Base-by-base conservation (phyloP, 1,140 invertebrate genomes). In the Drosophila setifemur region DNA sequence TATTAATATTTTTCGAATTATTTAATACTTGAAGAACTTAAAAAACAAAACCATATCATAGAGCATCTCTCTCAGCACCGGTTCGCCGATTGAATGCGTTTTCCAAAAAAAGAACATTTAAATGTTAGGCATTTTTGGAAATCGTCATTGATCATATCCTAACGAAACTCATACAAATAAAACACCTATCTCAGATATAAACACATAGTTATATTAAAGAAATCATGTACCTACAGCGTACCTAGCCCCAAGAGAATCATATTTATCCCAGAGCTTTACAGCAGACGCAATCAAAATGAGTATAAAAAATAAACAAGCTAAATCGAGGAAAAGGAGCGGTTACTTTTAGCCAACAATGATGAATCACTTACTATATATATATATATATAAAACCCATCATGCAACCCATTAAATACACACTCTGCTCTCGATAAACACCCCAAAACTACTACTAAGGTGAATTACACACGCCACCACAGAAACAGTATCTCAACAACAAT, bases 401-500 rank as follows among this genome's bases (percentile, higher is more conserved):
- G 8, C 31, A 37, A 31, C 21, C 33, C 61, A 64, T 64, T 23
- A 25, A 25, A 64, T 35, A 25, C 16, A 68, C 33, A 58, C 61
- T 18, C 7, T 55, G 21, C 14, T 39, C 23, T 26, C 19, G 26
- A 16, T 39, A 26, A 5, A 40, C 40, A 19, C 50, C 21, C 18
- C 63, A 85, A 79, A 85, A 85, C 79, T 85, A 85, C 79, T 85
- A 85, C 79, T 85, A 85, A 85, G 79, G 79, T 75, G 50, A 72
- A 85, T 70, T 39, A 77, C 21, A 57, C 60, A 47, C 18, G 26
- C 21, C 21, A 57, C 42, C n/a, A 11, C 37, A 37, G 16, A 40
- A 39, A 48, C 18, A 60, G 14, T 11, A n/a, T 57, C 42, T 11
- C 8, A 43, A 9, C 14, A 53, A 40, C 29, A 29, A 23, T 35